Evolutionary conservation across 2,113 vertebrate genomes (phyloP).

Genomic region (Rhizomys pruinosus): DNA sequence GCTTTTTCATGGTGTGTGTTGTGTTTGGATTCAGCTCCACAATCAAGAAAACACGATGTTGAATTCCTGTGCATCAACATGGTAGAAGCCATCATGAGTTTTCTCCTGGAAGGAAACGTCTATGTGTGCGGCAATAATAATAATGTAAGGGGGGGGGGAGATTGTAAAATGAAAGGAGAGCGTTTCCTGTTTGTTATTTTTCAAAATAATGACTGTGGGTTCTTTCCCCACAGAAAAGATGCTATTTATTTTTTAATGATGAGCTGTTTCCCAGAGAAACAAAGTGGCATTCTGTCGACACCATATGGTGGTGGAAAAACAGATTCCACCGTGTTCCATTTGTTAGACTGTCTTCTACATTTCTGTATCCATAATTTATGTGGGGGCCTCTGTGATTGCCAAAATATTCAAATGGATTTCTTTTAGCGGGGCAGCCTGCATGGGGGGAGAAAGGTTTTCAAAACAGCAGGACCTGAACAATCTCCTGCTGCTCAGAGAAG

Average conservation of each 20-base stretch:
- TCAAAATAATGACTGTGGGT: constrained; percentile 80
- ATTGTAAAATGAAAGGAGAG: constrained; percentile 75
- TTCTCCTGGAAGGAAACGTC: constrained; percentile 60
- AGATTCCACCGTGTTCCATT: constrained; percentile 85
- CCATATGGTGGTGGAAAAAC: constrained; percentile 88
- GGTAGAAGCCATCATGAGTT: constrained; percentile 18
- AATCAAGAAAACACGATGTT: background rate
- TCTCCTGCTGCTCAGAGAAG: constrained; percentile 86
- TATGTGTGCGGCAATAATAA: constrained; percentile 60
- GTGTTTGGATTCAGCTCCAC: background rate
- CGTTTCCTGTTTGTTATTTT: constrained; percentile 81
- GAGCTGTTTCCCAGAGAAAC: constrained; percentile 86
- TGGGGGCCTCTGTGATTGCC: constrained; percentile 85
- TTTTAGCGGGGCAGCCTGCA: constrained; percentile 85
- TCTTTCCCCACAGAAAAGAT: constrained; percentile 80
- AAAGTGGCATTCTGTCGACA: constrained; percentile 89
- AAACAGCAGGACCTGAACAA: constrained; percentile 88
- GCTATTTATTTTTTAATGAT: constrained; percentile 86
- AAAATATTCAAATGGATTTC: constrained; percentile 88
- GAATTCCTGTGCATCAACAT: background rate
- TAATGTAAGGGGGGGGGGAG: constrained; percentile 50
- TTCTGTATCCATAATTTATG: constrained; percentile 88
- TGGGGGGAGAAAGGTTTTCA: constrained; percentile 85
- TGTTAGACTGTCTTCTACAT: constrained; percentile 87
- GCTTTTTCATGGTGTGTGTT: background rate